Percentiles rank a stretch among this genome's conserved stretches.
Evolutionary conservation across 2,888 invertebrate genomes (phyloP).

Genomic region (Drosophila nigricruria): DNA sequence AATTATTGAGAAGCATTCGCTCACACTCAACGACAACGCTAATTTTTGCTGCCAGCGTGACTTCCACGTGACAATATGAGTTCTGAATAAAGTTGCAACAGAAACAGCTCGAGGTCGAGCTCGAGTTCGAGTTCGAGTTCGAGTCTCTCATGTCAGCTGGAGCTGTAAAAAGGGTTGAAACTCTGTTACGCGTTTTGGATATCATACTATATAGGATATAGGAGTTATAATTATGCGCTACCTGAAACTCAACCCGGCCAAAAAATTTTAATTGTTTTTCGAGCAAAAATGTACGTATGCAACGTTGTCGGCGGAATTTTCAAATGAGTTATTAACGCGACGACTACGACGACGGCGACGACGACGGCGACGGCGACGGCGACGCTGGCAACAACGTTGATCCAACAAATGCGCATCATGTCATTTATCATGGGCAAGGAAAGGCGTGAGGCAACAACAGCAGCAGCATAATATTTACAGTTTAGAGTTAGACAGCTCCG

Average conservation of each 20-base stretch:
- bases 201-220: conserved; percentile 42
- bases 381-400: conserved; percentile 50
- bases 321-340: conserved; percentile 83
- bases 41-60: conserved; percentile 26
- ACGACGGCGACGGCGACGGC: neutral
- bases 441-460: conserved; percentile 53
- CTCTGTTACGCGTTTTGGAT: conserved; percentile 26
- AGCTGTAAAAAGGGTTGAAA: conserved; percentile 61
- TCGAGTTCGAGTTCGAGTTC: neutral
- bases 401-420: conserved; percentile 73
- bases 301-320: conserved; percentile 79
- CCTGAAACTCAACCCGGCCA: conserved; percentile 45
- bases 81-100: conserved; percentile 29
- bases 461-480: conserved; percentile 35
- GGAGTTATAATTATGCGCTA: conserved; percentile 62
- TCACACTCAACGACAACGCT: conserved; percentile 1
- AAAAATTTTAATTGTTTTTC: conserved; percentile 83
- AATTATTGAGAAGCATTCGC: conserved; percentile 61
- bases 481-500: conserved; percentile 54
- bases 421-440: conserved; percentile 78
- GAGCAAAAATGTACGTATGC: conserved; percentile 60
- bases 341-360: conserved; percentile 33
- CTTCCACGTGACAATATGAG: conserved; percentile 24
- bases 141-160: conserved; percentile 4
- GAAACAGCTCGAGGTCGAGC: neutral